Base-by-base conservation (phyloP, 2,113 vertebrate genomes). In the Phocoena sinus region DNA sequence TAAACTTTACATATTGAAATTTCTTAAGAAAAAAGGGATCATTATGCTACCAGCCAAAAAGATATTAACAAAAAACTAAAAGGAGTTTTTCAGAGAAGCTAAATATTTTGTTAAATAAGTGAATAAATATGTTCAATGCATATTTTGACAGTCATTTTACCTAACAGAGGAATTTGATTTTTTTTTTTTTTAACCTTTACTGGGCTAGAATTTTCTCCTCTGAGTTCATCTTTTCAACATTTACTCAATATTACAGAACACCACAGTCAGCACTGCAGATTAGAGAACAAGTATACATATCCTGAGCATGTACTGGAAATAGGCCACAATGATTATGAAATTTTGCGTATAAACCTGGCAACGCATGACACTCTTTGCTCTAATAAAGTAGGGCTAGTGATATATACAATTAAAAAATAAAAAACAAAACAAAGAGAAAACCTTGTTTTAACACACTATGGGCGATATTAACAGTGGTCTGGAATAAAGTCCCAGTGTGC, bases 131-230 rank as follows among this genome's bases (percentile, higher is more conserved):
- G 25, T 67, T 93, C n/a, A 91, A 44, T 44, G 70, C 26, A 74
- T 86, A 95, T 89, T 96, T 70, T 94, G 84, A 91, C 28, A 91
- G 31, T 91, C 71, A 80, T 92, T 56, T 73, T 97, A 95, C 36
- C 47, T 58, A 89, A 93, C 3, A 65, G 6, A 93, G 26, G 33
- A 85, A 96, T 83, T 62, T 74, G 23, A 21, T 67, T 44, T 67
- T 53, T 87, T 67, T 67, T 87, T 92, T 44, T 65, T 85, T 67
- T 23, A n/a, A 85, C n/a, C 38, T 89, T 92, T 73, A 70, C 77
- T 73, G 25, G 8, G 53, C 47, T 94, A 94, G 17, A 79, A 83
- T 89, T 79, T 91, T 94, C 94, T 88, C 62, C 77, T 93, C 41
- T 47, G 25, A 96, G 20, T 93, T 92, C 76, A 95, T 44, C 17